Percentiles rank a stretch among this genome's conserved stretches.
Evolutionary conservation across 2,797 vertebrate genomes (phyloP).

Genomic region (Protonibea diacanthus): DNA sequence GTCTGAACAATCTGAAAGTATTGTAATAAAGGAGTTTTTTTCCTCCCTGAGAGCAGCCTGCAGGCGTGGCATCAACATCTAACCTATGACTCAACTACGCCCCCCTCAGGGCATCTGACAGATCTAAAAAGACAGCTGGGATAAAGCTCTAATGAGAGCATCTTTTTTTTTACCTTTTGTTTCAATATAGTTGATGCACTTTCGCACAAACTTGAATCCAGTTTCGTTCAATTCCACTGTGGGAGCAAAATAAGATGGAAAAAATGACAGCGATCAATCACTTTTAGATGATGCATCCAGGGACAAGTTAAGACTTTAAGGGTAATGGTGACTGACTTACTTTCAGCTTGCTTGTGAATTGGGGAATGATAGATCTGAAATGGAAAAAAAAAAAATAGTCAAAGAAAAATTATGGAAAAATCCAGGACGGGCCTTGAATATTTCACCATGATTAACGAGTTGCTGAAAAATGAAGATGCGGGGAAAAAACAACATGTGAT

Average conservation of each 20-base stretch:
- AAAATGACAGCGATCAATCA: neutral
- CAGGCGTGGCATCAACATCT: constrained; percentile 2
- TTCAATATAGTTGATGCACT: constrained; percentile 96
- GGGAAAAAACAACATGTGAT: constrained; percentile 11
- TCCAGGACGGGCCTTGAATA: too few species aligned
- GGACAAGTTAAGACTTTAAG: neutral
- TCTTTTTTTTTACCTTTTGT: constrained; percentile 88
- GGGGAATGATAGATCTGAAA: constrained; percentile 97
- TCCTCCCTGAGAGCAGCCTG: constrained; percentile 7
- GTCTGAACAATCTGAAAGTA: constrained; percentile 21
- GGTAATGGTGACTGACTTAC: constrained; percentile 85
- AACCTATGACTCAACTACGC: constrained; percentile 57
- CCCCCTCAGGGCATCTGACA: constrained; percentile 64
- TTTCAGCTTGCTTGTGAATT: constrained; percentile 97
- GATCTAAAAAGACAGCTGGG: neutral
- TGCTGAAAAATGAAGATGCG: constrained; percentile 23
- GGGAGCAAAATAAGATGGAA: constrained; percentile 1
- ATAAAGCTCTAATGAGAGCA: neutral
- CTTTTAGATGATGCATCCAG: neutral
- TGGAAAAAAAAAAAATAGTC: constrained; percentile 42
- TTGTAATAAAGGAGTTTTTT: constrained; percentile 3
- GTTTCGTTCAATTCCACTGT: constrained; percentile 97
- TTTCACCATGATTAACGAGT: constrained; percentile 18
- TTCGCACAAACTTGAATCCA: constrained; percentile 96
- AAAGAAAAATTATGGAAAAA: constrained; percentile 46